Percentiles rank a stretch among this genome's conserved stretches.
phyloP scores from a whole-genome alignment of 1,140 invertebrate species.

The Drosophila hydei region DNA sequence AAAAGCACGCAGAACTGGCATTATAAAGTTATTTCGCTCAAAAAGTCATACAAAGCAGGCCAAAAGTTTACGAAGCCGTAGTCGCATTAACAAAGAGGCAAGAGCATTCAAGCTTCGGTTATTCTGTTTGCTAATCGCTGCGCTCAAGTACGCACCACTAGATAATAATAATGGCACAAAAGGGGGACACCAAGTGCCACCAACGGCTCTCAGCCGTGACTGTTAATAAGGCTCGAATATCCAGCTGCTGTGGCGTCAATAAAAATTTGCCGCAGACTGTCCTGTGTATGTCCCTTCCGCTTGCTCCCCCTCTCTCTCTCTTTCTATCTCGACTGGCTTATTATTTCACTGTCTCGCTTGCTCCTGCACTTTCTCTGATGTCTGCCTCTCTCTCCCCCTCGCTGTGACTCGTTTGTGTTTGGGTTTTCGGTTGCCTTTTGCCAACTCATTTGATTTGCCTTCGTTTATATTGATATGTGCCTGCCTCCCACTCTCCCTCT shows the following conservation, averaged over 20 bases:
- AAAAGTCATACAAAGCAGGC: too few relatives aligned
- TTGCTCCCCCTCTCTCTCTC: not conserved
- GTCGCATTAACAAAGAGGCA: too few relatives aligned
- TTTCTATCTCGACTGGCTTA: not conserved
- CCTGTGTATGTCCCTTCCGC: not conserved
- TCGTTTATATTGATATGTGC: slow-evolving; percentile 71
- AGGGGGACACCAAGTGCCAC: not conserved
- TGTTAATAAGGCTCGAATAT: slow-evolving; percentile 73
- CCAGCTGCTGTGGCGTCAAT: slow-evolving; percentile 56
- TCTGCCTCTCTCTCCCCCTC: not conserved
- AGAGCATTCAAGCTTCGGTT: slow-evolving; percentile 4
- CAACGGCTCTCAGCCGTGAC: not conserved
- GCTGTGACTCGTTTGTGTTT: slow-evolving; percentile 16
- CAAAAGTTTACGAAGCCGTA: too few relatives aligned
- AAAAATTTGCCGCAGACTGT: slow-evolving; percentile 53
- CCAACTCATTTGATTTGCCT: slow-evolving; percentile 76
- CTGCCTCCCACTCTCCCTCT: not conserved
- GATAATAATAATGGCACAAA: slow-evolving; percentile 56
- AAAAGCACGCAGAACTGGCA: too few relatives aligned
- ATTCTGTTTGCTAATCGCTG: not conserved
- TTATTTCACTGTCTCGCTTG: slow-evolving; percentile 7
- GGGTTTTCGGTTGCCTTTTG: slow-evolving; percentile 64
- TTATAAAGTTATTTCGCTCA: too few relatives aligned
- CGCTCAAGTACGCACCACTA: slow-evolving; percentile 45
- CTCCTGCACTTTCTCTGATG: not conserved